Evolutionary conservation across 2,113 vertebrate genomes (phyloP).

Genomic region (Oxyruncus cristatus): DNA sequence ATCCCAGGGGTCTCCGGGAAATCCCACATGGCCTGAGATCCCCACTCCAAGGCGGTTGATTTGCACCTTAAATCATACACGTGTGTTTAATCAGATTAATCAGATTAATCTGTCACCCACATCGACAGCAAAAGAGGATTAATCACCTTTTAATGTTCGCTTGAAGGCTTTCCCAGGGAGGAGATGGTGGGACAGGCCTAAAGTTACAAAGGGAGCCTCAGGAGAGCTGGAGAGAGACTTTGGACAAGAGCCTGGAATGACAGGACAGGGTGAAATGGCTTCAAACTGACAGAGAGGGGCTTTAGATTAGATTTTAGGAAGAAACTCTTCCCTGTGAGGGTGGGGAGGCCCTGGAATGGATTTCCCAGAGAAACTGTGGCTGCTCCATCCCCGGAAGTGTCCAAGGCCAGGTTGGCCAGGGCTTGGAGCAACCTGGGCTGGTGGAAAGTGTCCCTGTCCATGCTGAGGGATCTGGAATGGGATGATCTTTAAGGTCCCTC

Average conservation of each 20-base stretch:
- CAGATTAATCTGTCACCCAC: neutral
- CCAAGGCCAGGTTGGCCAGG: rapidly evolving
- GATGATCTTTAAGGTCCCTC: too few species aligned
- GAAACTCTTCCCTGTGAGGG: neutral
- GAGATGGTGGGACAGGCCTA: rapidly evolving
- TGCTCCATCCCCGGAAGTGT: neutral
- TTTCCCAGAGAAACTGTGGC: neutral
- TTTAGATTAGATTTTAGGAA: rapidly evolving
- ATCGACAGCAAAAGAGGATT: neutral
- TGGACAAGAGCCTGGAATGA: neutral
- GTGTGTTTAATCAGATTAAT: neutral
- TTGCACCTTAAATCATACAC: neutral
- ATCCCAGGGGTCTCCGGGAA: neutral
- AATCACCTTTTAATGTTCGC: neutral
- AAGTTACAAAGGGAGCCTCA: neutral
- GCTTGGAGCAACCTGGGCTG: rapidly evolving
- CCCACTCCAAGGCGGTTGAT: neutral
- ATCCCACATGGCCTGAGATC: neutral
- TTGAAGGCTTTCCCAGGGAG: neutral
- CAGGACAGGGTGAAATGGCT: neutral
- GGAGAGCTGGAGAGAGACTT: neutral
- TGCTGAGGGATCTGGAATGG: rapidly evolving
- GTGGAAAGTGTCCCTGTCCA: neutral
- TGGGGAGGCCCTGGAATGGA: rapidly evolving
- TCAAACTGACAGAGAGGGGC: neutral